Base-by-base conservation (phyloP, 2,888 invertebrate species). In the Azorinus chamasolen region DNA sequence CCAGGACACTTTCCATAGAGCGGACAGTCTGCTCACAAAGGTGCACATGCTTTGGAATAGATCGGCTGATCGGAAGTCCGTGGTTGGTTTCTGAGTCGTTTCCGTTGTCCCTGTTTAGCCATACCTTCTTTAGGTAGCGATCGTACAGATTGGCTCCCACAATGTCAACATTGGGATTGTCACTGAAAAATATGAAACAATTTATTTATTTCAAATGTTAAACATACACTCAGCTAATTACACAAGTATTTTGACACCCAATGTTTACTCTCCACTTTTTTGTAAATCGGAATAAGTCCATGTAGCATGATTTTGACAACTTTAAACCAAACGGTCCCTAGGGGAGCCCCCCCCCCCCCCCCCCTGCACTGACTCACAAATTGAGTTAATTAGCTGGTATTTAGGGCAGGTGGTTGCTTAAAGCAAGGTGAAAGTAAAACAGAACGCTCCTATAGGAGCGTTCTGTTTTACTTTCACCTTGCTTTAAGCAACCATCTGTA, bases 61-160 rank as follows among this genome's bases (percentile, higher is more conserved):
- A 80, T 4, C 93, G 72, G 10, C 89, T 91, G 4, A 77, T 58
- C 6, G 92, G 90, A 12, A 91, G 86, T 43, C 77, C 81, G n/a
- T 59, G 70, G 84, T 77, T 53, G 50, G 43, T 58, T 45, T 66
- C 65, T 14, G 18, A 18, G n/a, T 50, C 53, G 5, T 53, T 57
- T 12, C 61, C 54, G 12, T 58, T 61, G 59, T 83, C 83, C 16
- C 82, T 76, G 46, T 87, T 86, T 20, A 73, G 80, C 69, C 68
- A 65, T 25, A 70, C 57, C 62, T 77, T 71, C 58, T 80, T 69
- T 10, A 85, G 64, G 41, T 89, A 92, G 4, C 91, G 83, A 75
- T 93, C 89, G 79, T 93, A 93, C 25, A 93, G 84, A 71, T 93
- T 93, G 43, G 91, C 90, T 14, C 93, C 93, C 24, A 91, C 90